Evolutionary conservation across 2,113 vertebrate species (phyloP).

Genomic region (Ellobius talpinus): DNA sequence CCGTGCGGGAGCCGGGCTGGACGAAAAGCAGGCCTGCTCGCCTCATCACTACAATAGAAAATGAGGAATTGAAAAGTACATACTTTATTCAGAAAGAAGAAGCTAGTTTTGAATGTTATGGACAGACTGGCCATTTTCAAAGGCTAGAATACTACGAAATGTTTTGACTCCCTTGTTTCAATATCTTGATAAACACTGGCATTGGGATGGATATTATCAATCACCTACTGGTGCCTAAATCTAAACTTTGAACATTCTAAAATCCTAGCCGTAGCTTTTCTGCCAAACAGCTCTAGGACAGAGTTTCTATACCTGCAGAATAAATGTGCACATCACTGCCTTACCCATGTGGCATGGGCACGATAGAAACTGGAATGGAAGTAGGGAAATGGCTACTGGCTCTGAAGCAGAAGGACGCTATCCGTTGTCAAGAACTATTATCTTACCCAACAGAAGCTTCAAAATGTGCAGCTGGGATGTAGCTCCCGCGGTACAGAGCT

Average conservation of each 20-base stretch:
- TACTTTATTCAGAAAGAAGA: neutral
- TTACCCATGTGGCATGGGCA: neutral
- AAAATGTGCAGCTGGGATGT: neutral
- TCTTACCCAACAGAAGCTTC: neutral
- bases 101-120: neutral
- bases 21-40: too few species aligned
- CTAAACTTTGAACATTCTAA: constrained; percentile 25
- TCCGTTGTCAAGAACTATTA: neutral
- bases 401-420: neutral
- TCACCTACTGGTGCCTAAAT: neutral
- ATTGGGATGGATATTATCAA: neutral
- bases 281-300: neutral
- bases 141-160: neutral
- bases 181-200: neutral
- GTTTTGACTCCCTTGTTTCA: neutral
- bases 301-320: neutral
- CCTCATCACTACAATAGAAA: too few species aligned
- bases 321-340: neutral
- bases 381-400: neutral
- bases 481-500: neutral
- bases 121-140: constrained; percentile 28
- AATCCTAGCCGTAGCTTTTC: neutral
- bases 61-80: neutral
- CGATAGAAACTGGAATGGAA: neutral
- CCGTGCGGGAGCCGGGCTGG: too few species aligned